Conservation (phyloP, 2,888 invertebrate genomes). For the Amblyteles armatorius region DNA sequence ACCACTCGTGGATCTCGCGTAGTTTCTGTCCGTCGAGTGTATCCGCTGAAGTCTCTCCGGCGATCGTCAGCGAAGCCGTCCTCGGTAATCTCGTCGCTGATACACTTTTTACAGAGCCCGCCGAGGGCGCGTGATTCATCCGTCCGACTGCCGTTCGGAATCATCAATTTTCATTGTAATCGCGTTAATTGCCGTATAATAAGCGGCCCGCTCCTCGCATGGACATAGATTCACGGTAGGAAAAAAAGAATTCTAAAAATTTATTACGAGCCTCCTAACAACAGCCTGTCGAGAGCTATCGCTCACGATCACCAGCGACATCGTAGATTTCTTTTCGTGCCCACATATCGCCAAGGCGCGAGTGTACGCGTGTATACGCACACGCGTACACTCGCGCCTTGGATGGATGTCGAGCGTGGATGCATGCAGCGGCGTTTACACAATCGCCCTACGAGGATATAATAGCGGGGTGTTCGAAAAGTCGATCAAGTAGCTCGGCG, state of each 20-base stretch:
- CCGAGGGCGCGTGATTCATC: constrained; percentile 40
- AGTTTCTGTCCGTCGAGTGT: not conserved
- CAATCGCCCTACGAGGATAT: constrained; percentile 78
- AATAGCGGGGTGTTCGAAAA: constrained; percentile 79
- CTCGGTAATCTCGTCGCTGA: constrained; percentile 18
- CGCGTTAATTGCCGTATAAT: constrained; percentile 68
- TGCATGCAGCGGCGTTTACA: constrained; percentile 73
- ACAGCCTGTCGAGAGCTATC: constrained; percentile 57
- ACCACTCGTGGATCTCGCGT: constrained; percentile 8
- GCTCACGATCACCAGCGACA: constrained; percentile 51
- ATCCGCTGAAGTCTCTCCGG: constrained; percentile 13
- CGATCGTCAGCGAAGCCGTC: not conserved
- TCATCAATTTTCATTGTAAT: constrained; percentile 53
- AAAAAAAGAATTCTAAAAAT: constrained; percentile 24
- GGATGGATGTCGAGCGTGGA: constrained; percentile 1
- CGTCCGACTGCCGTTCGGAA: constrained; percentile 20
- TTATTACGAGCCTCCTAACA: constrained; percentile 57
- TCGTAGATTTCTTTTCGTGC: constrained; percentile 30
- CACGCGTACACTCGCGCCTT: too few relatives aligned
- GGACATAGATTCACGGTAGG: constrained; percentile 16
- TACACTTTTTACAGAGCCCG: constrained; percentile 39
- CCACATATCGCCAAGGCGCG: not conserved
- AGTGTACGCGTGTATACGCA: not conserved
- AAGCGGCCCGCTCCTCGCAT: not conserved
- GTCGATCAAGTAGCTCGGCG: constrained; percentile 70